Evolutionary conservation across 2,113 vertebrate genomes (phyloP), one percentile per base, ranked within the genome.

Genomic region (Eclectus roratus): DNA sequence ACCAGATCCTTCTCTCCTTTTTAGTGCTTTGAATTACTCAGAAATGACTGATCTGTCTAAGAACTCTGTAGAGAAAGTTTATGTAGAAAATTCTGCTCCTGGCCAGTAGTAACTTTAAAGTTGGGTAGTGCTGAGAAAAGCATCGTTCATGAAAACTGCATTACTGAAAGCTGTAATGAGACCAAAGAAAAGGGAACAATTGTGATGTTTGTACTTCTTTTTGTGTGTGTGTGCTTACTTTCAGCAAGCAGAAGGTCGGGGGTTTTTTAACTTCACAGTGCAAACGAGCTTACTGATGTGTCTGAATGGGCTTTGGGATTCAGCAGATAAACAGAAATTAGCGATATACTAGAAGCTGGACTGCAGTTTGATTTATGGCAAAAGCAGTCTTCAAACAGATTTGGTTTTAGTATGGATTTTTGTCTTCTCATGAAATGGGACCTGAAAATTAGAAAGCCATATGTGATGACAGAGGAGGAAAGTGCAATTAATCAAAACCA

Each of bases 401-500:
- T 96, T 86, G 52, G 20, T 7, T 93, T 78, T 88, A 56, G 46
- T 64, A 24, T 72, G 50, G 80, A 11, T 77, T 94, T 88, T 69
- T 94, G 74, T 91, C 35, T 68, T 95, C 43, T 92, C 11, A 1
- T 82, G 63, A 91, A 91, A 89, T 50, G n/a, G 15, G 35, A 82
- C 66, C 63, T 93, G 84, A 83, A 90, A 93, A 87, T 82, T 73
- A 77, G 89, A 91, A 92, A 53, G 29, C 73, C 28, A 25, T 60
- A 39, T 95, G 70, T 86, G 84, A 65, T 85, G 85, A 89, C 73
- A 86, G 77, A 68, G 39, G 46, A 79, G 63, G 63, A 88, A 94
- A 94, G 85, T 94, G 87, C 88, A 95, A 91, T 97, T 97, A 93
- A 96, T 96, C 91, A 97, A 85, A 83, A 33, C 60, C 61, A n/a